Conservation (phyloP, 92 coral and sea anemone genomes). For the Heteractis magnifica region DNA sequence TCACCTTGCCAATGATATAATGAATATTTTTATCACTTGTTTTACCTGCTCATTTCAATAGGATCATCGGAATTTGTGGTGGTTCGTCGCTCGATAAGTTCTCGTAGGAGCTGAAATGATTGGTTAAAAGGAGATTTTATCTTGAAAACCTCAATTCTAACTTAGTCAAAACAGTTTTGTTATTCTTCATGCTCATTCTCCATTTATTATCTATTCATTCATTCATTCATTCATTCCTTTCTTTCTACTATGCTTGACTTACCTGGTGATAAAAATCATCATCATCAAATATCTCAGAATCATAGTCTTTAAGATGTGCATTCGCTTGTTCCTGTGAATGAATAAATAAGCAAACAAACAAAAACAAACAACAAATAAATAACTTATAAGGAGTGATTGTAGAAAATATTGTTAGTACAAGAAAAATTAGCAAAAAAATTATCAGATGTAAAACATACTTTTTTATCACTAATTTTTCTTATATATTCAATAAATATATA, state of each 20-base stretch:
- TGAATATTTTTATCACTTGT: neutral
- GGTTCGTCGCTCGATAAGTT: constrained; percentile 85
- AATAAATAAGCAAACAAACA: neutral
- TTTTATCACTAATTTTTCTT: no score
- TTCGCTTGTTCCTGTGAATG: constrained; percentile 71
- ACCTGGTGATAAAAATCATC: constrained; percentile 99
- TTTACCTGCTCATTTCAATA: constrained; percentile 95
- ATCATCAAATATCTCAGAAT: constrained; percentile 93
- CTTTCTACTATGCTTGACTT: neutral
- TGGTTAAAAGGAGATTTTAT: no score
- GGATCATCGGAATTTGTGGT: constrained; percentile 80
- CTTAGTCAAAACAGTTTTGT: no score
- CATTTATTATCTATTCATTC: neutral
- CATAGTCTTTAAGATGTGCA: constrained; percentile 84
- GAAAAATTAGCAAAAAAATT: no score
- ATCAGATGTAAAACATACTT: no score
- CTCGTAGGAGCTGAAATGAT: constrained; percentile 74
- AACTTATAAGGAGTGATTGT: neutral
- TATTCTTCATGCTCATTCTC: no score
- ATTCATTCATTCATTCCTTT: neutral
- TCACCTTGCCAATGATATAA: no score
- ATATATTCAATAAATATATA: no score
- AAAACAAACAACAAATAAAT: neutral
- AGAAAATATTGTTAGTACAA: no score
- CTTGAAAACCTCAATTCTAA: no score